phyloP scores from a whole-genome alignment of 2,113 vertebrate genomes.

The Elaphurus davidianus region DNA sequence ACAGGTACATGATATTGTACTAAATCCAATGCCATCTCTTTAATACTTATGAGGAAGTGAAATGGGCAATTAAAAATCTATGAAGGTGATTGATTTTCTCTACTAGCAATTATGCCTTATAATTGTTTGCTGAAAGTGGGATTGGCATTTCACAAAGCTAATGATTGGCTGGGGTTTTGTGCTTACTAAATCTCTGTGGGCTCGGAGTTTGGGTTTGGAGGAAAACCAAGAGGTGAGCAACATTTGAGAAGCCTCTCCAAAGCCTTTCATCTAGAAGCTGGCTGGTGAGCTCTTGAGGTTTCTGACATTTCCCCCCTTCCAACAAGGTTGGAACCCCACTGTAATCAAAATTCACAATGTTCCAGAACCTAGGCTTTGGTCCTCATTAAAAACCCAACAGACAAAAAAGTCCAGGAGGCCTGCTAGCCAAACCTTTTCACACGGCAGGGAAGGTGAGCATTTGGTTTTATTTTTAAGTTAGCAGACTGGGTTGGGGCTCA shows the following conservation, averaged over 20 bases:
- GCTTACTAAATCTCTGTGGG: conserved; percentile 46
- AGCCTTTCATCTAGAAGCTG: conserved; percentile 64
- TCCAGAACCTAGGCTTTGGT: conserved; percentile 69
- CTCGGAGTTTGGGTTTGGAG: conserved; percentile 47
- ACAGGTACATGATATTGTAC: neutral
- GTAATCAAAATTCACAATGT: conserved; percentile 72
- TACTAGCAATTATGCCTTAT: conserved; percentile 60
- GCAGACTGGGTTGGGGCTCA: conserved; percentile 56
- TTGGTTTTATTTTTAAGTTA: conserved; percentile 72
- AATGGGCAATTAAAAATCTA: conserved; percentile 67
- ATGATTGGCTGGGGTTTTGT: conserved; percentile 44
- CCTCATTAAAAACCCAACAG: conserved; percentile 73
- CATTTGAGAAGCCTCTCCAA: conserved; percentile 52
- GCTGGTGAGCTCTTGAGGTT: conserved; percentile 52
- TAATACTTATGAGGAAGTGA: conserved; percentile 43
- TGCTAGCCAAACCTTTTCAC: conserved; percentile 67
- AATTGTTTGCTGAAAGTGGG: conserved; percentile 60
- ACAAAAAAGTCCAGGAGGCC: conserved; percentile 64
- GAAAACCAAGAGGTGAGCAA: conserved; percentile 44
- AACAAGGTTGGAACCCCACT: conserved; percentile 71
- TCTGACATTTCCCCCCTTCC: conserved; percentile 64
- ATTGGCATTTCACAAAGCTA: conserved; percentile 61
- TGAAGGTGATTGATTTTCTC: conserved; percentile 57
- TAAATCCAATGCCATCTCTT: conserved; percentile 43
- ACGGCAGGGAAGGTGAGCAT: conserved; percentile 56